A percentile compares a stretch with the other conserved stretches of the same genome.
Conservation (phyloP, 2,113 vertebrate genomes). For the Sakesphorus luctuosus region DNA sequence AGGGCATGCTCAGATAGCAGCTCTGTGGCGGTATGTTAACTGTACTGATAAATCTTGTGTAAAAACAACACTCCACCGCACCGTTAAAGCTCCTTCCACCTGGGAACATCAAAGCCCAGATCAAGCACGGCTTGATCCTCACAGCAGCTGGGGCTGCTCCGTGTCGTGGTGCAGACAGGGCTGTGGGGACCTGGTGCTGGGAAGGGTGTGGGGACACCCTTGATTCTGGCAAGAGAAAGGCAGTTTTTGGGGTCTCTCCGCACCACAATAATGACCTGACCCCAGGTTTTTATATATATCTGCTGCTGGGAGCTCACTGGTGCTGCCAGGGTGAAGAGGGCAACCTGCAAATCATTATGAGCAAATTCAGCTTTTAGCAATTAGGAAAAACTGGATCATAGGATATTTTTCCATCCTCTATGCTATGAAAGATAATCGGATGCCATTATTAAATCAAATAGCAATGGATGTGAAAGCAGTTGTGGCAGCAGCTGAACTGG, state of each 20-base stretch:
- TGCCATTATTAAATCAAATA: not conserved
- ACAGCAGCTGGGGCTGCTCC: not conserved
- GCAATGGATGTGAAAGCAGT: not conserved
- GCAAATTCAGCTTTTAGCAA: not conserved
- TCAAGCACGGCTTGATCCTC: not conserved
- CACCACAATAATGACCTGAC: fast-evolving
- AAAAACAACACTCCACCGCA: conserved; percentile 42
- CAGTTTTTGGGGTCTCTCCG: not conserved
- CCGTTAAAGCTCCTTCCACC: not conserved
- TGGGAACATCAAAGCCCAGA: conserved; percentile 21
- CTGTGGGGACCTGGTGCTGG: not conserved
- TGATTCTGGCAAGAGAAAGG: not conserved
- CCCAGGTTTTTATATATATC: not conserved
- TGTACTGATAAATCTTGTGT: conserved; percentile 48
- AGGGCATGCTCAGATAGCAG: conserved; percentile 30
- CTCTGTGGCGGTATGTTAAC: conserved; percentile 20
- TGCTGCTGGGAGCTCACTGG: not conserved
- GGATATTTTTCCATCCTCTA: not conserved
- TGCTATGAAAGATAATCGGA: not conserved
- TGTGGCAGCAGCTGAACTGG: fast-evolving
- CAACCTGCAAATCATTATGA: not conserved
- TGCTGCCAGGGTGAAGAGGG: not conserved
- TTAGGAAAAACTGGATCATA: not conserved
- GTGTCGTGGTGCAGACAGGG: fast-evolving
- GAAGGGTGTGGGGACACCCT: not conserved